Evolutionary conservation across 2,113 vertebrate species (phyloP).

Genomic region (Miniopterus natalensis): DNA sequence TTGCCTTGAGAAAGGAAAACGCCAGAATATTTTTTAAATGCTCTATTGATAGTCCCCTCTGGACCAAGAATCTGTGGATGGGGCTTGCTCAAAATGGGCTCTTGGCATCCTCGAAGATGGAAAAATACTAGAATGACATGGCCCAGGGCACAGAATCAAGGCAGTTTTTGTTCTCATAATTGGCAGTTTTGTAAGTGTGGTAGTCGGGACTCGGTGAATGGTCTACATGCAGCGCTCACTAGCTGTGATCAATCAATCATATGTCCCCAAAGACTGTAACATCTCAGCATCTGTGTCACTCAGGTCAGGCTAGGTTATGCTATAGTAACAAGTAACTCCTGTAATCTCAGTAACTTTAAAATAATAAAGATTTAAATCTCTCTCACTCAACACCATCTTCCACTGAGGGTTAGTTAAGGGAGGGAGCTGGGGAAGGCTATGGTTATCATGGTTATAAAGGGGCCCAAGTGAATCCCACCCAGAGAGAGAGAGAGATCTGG

Average conservation of each 20-base stretch:
- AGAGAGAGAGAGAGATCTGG: neutral
- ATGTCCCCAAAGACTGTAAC: neutral
- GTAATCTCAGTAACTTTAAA: neutral
- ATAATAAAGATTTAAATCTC: conserved; percentile 36
- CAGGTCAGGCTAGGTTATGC: neutral
- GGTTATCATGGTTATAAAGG: neutral
- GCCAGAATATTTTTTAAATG: neutral
- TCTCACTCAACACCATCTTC: neutral
- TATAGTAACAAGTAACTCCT: neutral
- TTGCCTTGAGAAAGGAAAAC: conserved; percentile 18
- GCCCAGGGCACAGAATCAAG: neutral
- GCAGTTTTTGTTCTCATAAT: neutral
- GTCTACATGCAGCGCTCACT: neutral
- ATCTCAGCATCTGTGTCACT: neutral
- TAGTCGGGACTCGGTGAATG: neutral
- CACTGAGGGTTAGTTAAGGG: neutral
- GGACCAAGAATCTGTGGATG: neutral
- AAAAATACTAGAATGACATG: neutral
- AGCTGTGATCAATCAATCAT: neutral
- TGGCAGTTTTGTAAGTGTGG: neutral
- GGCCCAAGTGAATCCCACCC: neutral
- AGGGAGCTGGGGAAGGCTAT: neutral
- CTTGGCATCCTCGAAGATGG: neutral
- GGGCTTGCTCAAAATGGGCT: neutral
- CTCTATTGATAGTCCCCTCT: neutral